phyloP scores from a whole-genome alignment of 2,113 vertebrate genomes.

The Nannobrachium achirus region DNA sequence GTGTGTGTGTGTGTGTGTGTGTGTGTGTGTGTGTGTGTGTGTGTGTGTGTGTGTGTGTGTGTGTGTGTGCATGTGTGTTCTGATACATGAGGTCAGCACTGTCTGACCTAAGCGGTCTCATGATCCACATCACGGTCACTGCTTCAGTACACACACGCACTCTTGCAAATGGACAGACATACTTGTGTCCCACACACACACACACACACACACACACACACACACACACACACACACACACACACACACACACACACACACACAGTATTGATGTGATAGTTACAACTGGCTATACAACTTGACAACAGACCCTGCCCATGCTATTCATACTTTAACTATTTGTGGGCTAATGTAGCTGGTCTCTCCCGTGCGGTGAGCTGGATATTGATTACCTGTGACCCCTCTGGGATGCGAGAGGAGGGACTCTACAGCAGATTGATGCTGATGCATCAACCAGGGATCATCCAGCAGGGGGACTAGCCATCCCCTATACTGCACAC shows the following conservation, averaged over 20 bases:
- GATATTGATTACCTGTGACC: conserved; percentile 44
- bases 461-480: conserved; percentile 42
- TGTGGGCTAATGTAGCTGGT: no score
- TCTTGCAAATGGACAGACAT: not conserved
- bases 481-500: conserved; percentile 26
- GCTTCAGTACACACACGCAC: conserved; percentile 44
- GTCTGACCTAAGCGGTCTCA: conserved; percentile 52
- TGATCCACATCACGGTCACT: conserved; percentile 62
- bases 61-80: not conserved
- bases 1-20: not conserved
- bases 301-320: no score
- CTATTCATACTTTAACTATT: no score
- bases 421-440: conserved; percentile 44
- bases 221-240: conserved; percentile 17
- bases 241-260: conserved; percentile 34
- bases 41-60: conserved; percentile 4
- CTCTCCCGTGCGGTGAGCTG: not conserved
- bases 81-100: conserved; percentile 54
- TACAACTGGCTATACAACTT: no score
- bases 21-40: not conserved
- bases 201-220: no score
- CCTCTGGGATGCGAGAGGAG: conserved; percentile 25
- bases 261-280: not conserved
- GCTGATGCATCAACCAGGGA: conserved; percentile 48
- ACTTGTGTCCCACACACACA: not conserved